A percentile compares a stretch with the other conserved stretches of the same genome.
Conservation (phyloP, 2,888 invertebrate genomes). For the Habrosyne pyritoides region DNA sequence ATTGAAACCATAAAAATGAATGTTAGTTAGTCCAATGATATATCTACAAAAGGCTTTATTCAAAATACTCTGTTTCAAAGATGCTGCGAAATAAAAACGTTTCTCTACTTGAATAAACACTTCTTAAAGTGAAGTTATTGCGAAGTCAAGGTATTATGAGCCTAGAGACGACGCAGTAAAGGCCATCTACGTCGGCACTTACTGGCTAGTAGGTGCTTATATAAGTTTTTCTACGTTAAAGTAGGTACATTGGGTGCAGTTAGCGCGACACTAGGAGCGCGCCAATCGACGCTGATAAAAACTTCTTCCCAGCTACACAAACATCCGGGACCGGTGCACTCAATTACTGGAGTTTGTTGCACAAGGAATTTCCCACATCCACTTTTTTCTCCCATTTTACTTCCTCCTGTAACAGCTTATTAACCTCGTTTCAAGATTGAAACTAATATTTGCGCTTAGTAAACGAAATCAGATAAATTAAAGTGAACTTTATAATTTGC, state of each 20-base stretch:
- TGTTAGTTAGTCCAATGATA: background rate
- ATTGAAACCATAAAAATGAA: no score
- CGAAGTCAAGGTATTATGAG: constrained; percentile 32
- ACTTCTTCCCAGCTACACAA: constrained; percentile 66
- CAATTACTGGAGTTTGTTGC: constrained; percentile 74
- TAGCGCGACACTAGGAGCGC: constrained; percentile 58
- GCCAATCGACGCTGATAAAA: constrained; percentile 74
- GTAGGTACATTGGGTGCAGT: constrained; percentile 46
- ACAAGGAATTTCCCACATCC: constrained; percentile 61
- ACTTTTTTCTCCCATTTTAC: constrained; percentile 45
- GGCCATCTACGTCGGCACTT: constrained; percentile 28
- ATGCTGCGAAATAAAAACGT: constrained; percentile 20
- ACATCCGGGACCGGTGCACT: constrained; percentile 70
- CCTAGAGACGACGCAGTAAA: constrained; percentile 28
- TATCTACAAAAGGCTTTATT: background rate
- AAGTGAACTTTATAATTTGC: constrained; percentile 29
- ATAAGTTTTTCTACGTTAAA: constrained; percentile 39
- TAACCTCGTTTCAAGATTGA: constrained; percentile 48
- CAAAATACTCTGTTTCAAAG: background rate
- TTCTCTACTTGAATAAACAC: constrained; percentile 19
- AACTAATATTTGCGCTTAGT: constrained; percentile 46
- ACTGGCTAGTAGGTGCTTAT: constrained; percentile 33
- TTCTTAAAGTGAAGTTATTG: constrained; percentile 22
- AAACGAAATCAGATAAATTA: constrained; percentile 40
- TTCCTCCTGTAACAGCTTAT: constrained; percentile 53